Evolutionary conservation across 2,888 invertebrate genomes (phyloP), one percentile per base, ranked within the genome.

Genomic region (Scaptomyza tumidula): DNA sequence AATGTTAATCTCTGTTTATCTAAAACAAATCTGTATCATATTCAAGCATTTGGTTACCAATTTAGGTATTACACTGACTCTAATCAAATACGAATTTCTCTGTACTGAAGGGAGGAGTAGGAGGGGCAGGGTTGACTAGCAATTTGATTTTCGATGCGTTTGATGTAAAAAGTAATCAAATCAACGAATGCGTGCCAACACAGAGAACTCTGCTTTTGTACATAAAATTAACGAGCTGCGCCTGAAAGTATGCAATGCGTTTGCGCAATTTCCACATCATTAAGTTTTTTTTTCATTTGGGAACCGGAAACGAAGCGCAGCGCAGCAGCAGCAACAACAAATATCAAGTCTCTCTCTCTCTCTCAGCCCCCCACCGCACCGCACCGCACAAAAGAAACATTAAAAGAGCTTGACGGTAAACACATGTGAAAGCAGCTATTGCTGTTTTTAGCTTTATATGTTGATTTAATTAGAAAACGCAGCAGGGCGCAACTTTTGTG

Each of bases 391-490:
- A 55, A 48, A 56, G 52, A 63, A 33, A 63, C 78, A 78, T 75
- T 71, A 71, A 78, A 71, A 68, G 67, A 50, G 60, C 72, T 64
- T 41, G 39, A 29, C 16, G 52, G 29, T 59, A 56, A 74, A 53
- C 75, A 74, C 33, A 33, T 33, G 33, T 33, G 33, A 73, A 62
- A 29, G 29, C 31, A 52, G 43, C 61, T 50, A 33, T 16, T 52
- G 55, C 31, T 48, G 44, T 16, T 44, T 56, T 41, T 27, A 35
- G 59, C 80, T 84, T 78, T 84, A 76, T 78, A 87, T 89, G 80
- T 75, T 78, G 84, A 88, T 89, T 89, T 88, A 89, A 88, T 88
- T 88, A 88, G 84, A 79, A 80, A 75, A 65, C 70, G 66, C 72
- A 80, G 57, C 56, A 43, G 27, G 48, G 52, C 57, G 55, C 59